These are phyloP conservation scores for Cheilosia vulpina DNA, from an alignment of 2,888 invertebrate species.

Conservation along the genomic window DNA sequence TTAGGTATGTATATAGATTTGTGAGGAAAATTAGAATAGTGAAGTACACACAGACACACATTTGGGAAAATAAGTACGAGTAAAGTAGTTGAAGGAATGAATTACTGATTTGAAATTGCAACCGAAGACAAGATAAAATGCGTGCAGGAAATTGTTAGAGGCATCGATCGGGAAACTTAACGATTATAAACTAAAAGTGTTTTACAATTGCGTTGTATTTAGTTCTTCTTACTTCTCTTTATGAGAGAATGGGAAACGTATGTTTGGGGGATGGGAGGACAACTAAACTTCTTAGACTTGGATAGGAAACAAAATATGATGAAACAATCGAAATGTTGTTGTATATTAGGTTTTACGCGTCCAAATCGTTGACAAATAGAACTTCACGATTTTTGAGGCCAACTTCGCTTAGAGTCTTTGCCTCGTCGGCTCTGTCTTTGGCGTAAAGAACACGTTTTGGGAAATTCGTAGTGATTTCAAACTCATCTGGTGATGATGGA, in stretches of 20 bases:
- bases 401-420: constrained; percentile 85
- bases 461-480: constrained; percentile 98
- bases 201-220: constrained; percentile 15
- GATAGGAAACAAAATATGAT: constrained; percentile 38
- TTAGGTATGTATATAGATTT: neutral
- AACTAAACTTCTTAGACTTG: constrained; percentile 13
- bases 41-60: constrained; percentile 28
- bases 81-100: constrained; percentile 11
- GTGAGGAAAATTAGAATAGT: constrained; percentile 6
- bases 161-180: constrained; percentile 43
- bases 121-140: constrained; percentile 45
- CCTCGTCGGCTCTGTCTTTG: constrained; percentile 77
- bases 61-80: constrained; percentile 45
- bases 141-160: constrained; percentile 40
- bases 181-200: constrained; percentile 19
- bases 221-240: constrained; percentile 20
- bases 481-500: constrained; percentile 95
- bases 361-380: constrained; percentile 96
- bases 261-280: neutral
- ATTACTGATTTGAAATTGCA: constrained; percentile 20
- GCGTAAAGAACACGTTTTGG: constrained; percentile 92
- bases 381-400: constrained; percentile 96
- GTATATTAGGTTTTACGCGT: constrained; percentile 85
- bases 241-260: constrained; percentile 5
- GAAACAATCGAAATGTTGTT: constrained; percentile 26